Evolutionary conservation across 1,140 invertebrate genomes (phyloP), one percentile per base, ranked within the genome.

Genomic region (Drosophila ohnishii): DNA sequence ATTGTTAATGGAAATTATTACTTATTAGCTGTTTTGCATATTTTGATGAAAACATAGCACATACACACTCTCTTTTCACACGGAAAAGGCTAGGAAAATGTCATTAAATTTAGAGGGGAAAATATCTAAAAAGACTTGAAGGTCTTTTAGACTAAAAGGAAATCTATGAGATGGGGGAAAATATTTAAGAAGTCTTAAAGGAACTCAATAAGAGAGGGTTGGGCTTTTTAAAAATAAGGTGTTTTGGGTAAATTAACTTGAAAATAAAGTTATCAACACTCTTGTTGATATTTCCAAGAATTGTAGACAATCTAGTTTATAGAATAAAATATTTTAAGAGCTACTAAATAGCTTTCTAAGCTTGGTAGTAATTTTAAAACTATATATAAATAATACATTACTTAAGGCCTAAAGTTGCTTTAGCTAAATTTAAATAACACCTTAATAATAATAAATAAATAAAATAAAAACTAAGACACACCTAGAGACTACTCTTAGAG

Each of bases 1-100:
- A 76, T 76, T 77, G 75, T 77, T 77, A 76, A 71, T 62, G 64
- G 57, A 77, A 77, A 77, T 77, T 77, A 76, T 63, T 57, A 77
- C 51, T 57, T 76, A 67, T 77, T 70, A 69, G 64, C 48, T 76
- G 37, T 35, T 77, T 77, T 48, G 74, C 75, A 77, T 77, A 77
- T 77, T 70, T 69, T 51, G 60, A 61, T 73, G 50, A 44, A 62
- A 32, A 32, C 14, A 14, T 10, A 5, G 25, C 25, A 19, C 25
- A 28, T 5, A 28, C n/a, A 5, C 48, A 11, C 47, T 50, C 28
- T 8, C 9, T 45, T 14, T 47, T n/a, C 45, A 47, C 13, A 28
- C n/a, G n/a, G 47, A 16, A n/a, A 50, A 30, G 0, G 5, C 9
- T 50, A 25, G 28, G 5, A 13, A 34, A 53, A 14, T 35, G 16